These are phyloP conservation scores for Zaprionus tsacasi DNA, from an alignment of 1,140 invertebrate genomes.

Conservation along the genomic window DNA sequence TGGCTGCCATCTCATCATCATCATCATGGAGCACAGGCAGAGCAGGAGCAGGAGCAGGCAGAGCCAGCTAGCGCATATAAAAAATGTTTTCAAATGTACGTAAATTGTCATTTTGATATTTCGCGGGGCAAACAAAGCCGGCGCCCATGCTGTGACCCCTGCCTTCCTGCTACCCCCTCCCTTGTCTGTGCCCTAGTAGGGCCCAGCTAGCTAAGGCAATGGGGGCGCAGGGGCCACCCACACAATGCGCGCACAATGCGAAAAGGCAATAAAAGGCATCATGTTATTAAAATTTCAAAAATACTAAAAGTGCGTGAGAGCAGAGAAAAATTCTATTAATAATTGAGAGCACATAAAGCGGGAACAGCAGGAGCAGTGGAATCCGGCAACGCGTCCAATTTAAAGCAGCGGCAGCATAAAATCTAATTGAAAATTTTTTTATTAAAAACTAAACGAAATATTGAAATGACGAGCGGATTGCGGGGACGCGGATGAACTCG, in stretches of 20 bases:
- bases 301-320: constrained; percentile 57
- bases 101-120: constrained; percentile 82
- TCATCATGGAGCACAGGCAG: constrained; percentile 21
- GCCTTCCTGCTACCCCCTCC: not conserved
- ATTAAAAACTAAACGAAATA: constrained; percentile 68
- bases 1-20: constrained; percentile 7
- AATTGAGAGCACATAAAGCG: constrained; percentile 62
- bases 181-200: constrained; percentile 4
- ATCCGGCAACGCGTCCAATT: constrained; percentile 39
- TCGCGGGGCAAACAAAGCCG: constrained; percentile 65
- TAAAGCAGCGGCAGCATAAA: constrained; percentile 68
- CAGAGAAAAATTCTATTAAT: constrained; percentile 74
- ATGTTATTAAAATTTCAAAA: constrained; percentile 81
- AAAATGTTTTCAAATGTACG: constrained; percentile 74
- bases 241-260: constrained; percentile 59
- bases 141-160: constrained; percentile 51
- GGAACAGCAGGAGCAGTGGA: not conserved
- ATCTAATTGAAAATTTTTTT: constrained; percentile 67
- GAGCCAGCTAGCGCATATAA: constrained; percentile 46
- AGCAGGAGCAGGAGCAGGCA: constrained; percentile 12
- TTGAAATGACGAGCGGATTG: constrained; percentile 1
- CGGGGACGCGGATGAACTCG: not conserved
- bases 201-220: not conserved
- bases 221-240: not conserved
- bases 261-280: constrained; percentile 76